Evolutionary conservation across 2,888 invertebrate species (phyloP).

Genomic region (Pyrgus malvae): DNA sequence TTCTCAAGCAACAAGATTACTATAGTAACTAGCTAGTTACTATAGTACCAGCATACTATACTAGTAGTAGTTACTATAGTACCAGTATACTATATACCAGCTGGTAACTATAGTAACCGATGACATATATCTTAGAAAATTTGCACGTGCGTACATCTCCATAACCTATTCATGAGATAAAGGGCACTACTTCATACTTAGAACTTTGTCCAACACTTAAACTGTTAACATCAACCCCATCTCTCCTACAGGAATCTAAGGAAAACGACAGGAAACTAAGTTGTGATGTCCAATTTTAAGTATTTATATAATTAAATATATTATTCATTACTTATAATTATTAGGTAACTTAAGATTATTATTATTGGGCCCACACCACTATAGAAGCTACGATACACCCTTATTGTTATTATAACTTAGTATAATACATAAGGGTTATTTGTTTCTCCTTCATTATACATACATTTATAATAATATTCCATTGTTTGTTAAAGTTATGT

Average conservation of each 20-base stretch:
- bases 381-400: constrained; percentile 3
- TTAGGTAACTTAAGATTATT: neutral
- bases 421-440: constrained; percentile 14
- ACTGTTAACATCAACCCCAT: neutral
- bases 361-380: constrained; percentile 26
- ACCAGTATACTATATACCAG: too few species aligned
- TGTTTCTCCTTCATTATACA: neutral
- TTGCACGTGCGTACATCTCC: too few species aligned
- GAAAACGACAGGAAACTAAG: constrained; percentile 44
- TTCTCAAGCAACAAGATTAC: too few species aligned
- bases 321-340: constrained; percentile 6
- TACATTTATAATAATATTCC: too few species aligned
- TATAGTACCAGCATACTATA: too few species aligned
- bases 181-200: too few species aligned
- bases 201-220: neutral
- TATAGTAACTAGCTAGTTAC: too few species aligned
- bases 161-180: too few species aligned
- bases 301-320: constrained; percentile 1
- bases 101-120: too few species aligned
- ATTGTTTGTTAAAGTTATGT: too few species aligned
- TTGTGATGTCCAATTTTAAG: constrained; percentile 23
- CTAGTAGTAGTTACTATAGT: too few species aligned
- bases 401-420: constrained; percentile 10
- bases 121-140: too few species aligned
- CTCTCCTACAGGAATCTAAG: constrained; percentile 29